Conservation (phyloP, 2,888 invertebrate genomes). For the Campoplex nolae region DNA sequence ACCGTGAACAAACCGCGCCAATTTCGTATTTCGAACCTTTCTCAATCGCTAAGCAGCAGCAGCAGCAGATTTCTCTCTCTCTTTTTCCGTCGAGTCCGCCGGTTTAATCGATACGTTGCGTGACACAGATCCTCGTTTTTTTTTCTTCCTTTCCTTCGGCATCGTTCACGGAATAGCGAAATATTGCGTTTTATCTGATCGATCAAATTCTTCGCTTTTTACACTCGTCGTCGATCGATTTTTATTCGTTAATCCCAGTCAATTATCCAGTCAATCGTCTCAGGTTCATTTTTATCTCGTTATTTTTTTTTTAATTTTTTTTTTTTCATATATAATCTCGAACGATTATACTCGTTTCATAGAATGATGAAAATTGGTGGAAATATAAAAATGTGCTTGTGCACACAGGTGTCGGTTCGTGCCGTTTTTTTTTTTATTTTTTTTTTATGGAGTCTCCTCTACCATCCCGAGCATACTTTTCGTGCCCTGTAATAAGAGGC, state of each 20-base stretch:
- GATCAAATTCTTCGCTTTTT: no score
- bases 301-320: no score
- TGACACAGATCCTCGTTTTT: neutral
- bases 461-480: slow-evolving; percentile 26
- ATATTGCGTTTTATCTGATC: neutral
- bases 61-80: slow-evolving; percentile 5
- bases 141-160: neutral
- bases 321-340: no score
- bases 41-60: neutral
- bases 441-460: slow-evolving; percentile 14
- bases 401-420: neutral
- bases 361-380: neutral
- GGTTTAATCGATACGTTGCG: slow-evolving; percentile 25
- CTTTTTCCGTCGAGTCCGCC: neutral
- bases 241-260: no score
- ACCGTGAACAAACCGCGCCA: slow-evolving; percentile 44
- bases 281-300: no score
- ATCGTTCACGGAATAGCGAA: neutral
- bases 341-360: no score
- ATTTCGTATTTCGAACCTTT: slow-evolving; percentile 24
- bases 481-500: slow-evolving; percentile 48
- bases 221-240: no score
- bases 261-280: no score
- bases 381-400: neutral
- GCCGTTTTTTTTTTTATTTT: neutral